These are phyloP conservation scores for Macrochelys suwanniensis DNA, from an alignment of 2,797 vertebrate genomes.

Conservation along the genomic window DNA sequence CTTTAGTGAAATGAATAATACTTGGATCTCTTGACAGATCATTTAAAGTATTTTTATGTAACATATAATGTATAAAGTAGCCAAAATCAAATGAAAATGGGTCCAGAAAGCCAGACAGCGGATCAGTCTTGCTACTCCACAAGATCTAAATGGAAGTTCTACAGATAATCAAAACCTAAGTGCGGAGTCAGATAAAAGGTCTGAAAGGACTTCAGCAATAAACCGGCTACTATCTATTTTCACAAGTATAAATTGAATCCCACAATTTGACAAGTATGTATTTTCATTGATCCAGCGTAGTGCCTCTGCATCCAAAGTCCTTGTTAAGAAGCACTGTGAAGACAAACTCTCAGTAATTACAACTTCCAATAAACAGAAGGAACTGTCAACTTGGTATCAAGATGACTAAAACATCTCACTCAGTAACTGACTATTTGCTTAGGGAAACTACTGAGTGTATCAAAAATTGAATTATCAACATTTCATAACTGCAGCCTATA, in stretches of 20 bases:
- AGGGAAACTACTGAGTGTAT: constrained; percentile 18
- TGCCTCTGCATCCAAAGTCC: background rate
- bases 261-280: background rate
- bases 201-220: constrained; percentile 6
- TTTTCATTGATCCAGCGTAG: background rate
- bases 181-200: background rate
- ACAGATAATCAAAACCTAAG: background rate
- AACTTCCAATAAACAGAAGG: constrained; percentile 2
- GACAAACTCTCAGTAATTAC: background rate
- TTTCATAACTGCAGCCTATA: constrained; percentile 47
- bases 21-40: no score
- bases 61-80: background rate
- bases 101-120: background rate
- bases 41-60: background rate
- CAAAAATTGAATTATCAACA: constrained; percentile 30
- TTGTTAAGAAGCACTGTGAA: background rate
- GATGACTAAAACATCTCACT: constrained; percentile 20
- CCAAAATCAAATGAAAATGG: constrained; percentile 9
- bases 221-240: background rate
- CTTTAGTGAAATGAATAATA: no score
- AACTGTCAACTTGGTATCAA: constrained; percentile 1
- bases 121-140: background rate
- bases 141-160: background rate
- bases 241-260: background rate
- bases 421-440: constrained; percentile 33